Percentiles rank a stretch among this genome's conserved stretches.
Evolutionary conservation across 2,113 vertebrate species (phyloP).

Genomic region (Zosterops lateralis): DNA sequence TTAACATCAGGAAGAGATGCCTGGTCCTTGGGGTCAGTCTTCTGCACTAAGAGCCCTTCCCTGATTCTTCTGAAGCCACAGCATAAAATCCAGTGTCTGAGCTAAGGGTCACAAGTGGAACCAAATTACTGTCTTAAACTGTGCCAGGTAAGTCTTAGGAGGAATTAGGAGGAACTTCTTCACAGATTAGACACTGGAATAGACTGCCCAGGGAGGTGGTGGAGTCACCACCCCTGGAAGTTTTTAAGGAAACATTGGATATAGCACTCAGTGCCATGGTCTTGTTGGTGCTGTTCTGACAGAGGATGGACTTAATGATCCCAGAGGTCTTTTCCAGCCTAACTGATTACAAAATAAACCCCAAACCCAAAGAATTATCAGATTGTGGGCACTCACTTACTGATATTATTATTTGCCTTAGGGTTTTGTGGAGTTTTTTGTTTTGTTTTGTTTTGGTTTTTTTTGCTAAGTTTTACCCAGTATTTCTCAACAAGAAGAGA

Average conservation of each 20-base stretch:
- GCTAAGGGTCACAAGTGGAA: neutral
- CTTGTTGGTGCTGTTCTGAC: accelerated
- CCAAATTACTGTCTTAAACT: neutral
- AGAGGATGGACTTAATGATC: neutral
- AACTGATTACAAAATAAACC: neutral
- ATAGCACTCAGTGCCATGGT: neutral
- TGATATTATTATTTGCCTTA: neutral
- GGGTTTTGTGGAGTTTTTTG: neutral
- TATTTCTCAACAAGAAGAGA: neutral
- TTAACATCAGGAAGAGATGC: neutral
- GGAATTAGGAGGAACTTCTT: neutral
- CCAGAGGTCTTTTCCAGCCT: neutral
- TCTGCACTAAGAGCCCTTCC: neutral
- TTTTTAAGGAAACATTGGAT: neutral
- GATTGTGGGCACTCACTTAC: neutral
- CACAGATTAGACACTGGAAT: neutral
- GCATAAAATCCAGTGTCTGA: neutral
- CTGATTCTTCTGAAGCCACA: neutral
- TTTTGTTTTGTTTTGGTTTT: neutral
- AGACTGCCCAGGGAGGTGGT: neutral
- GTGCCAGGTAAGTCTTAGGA: neutral
- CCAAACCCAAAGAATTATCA: neutral
- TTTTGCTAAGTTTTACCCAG: neutral
- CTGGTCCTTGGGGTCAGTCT: neutral
- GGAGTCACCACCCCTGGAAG: neutral